Conservation (phyloP, 2,888 invertebrate genomes). For the Pachycephus smyrnensis region DNA sequence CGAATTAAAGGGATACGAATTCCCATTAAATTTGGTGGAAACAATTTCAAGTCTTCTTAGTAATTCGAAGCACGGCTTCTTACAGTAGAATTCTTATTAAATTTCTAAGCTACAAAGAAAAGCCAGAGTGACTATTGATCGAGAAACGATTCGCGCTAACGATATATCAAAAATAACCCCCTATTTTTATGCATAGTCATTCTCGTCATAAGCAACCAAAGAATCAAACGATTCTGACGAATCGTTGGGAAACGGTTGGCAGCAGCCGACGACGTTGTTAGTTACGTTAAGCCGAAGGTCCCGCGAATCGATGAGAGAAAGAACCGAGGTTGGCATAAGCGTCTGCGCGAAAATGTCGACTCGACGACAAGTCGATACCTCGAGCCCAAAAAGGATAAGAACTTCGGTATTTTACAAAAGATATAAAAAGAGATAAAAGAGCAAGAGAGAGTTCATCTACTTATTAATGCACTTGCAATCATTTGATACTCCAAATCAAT, state of each 20-base stretch:
- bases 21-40: too few species aligned
- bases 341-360: not conserved
- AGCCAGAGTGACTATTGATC: not conserved
- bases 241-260: not conserved
- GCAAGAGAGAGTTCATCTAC: not conserved
- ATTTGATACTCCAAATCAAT: not conserved
- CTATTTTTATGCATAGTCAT: conserved; percentile 18
- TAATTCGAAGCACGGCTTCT: too few species aligned
- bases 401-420: not conserved
- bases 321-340: not conserved
- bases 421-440: too few species aligned
- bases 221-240: conserved; percentile 16
- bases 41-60: too few species aligned
- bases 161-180: not conserved
- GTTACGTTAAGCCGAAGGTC: not conserved
- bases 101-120: not conserved
- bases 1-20: too few species aligned
- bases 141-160: not conserved
- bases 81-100: too few species aligned
- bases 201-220: not conserved
- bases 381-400: not conserved
- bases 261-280: not conserved
- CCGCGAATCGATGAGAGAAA: not conserved
- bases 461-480: not conserved
- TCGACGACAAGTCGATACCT: not conserved